Percentiles rank a stretch among this genome's conserved stretches.
Conservation (phyloP, 2,888 invertebrate genomes). For the Lissonota sp. region DNA sequence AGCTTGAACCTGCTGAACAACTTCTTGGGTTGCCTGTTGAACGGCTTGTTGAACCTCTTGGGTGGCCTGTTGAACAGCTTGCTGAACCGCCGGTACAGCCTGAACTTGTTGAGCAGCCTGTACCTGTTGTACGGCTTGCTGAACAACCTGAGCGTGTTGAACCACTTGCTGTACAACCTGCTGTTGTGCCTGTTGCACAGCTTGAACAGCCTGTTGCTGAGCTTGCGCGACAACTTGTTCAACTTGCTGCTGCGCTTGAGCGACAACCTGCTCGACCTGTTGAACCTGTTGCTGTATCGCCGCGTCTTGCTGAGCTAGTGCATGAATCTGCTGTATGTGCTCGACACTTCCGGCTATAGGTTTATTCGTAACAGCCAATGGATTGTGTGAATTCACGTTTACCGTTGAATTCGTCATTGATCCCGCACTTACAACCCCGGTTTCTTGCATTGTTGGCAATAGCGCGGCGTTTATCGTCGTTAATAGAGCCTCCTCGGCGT, state of each 20-base stretch:
- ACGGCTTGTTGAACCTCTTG: conserved; percentile 81
- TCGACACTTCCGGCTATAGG: conserved; percentile 66
- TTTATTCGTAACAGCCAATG: conserved; percentile 74
- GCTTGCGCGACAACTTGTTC: conserved; percentile 82
- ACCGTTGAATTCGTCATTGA: conserved; percentile 69
- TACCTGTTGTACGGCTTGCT: conserved; percentile 81
- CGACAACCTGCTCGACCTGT: conserved; percentile 82
- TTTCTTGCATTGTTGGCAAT: conserved; percentile 78
- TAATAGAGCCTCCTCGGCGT: conserved; percentile 74
- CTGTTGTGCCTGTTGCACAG: conserved; percentile 81
- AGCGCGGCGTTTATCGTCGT: conserved; percentile 80
- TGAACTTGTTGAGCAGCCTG: conserved; percentile 81
- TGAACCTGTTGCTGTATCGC: conserved; percentile 81
- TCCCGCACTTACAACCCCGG: conserved; percentile 73
- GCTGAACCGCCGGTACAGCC: conserved; percentile 79
- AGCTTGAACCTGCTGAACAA: conserved; percentile 80
- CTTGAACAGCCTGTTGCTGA: conserved; percentile 81
- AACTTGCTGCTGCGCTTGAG: conserved; percentile 82
- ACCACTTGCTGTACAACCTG: conserved; percentile 82
- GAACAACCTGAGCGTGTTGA: conserved; percentile 82
- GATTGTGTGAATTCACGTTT: conserved; percentile 73
- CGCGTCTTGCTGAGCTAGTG: conserved; percentile 76
- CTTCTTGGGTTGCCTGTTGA: conserved; percentile 80
- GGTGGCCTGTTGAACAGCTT: conserved; percentile 79
- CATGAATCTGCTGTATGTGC: conserved; percentile 78